Conservation (phyloP, 2,888 invertebrate species). For the Chrysodeixis includens region DNA sequence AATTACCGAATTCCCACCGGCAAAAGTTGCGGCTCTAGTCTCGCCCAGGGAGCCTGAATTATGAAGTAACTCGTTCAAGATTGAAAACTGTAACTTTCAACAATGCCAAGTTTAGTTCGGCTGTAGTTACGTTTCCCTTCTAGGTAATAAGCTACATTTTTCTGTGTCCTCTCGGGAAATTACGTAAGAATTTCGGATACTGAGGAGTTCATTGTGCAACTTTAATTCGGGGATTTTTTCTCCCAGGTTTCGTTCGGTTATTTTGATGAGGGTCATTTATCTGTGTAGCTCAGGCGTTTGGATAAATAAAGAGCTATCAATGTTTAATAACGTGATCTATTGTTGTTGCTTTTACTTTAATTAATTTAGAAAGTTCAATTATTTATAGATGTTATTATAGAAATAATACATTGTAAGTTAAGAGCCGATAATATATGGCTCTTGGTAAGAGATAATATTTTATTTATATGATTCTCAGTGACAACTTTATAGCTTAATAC, state of each 20-base stretch:
- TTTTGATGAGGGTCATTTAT: constrained; percentile 46
- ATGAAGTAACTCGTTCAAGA: constrained; percentile 79
- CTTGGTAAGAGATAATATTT: not conserved
- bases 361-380: not conserved
- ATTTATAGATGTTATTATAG: not conserved
- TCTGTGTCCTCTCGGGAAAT: constrained; percentile 72
- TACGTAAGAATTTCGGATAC: constrained; percentile 62
- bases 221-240: constrained; percentile 49
- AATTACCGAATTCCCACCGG: constrained; percentile 71
- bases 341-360: not conserved
- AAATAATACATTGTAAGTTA: no score
- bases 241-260: constrained; percentile 44
- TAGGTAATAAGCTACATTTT: constrained; percentile 73
- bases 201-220: constrained; percentile 46
- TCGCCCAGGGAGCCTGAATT: constrained; percentile 74
- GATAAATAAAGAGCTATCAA: constrained; percentile 35
- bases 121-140: constrained; percentile 59
- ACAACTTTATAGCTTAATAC: constrained; percentile 17
- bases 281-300: constrained; percentile 40
- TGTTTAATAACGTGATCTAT: constrained; percentile 10
- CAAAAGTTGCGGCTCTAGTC: constrained; percentile 67
- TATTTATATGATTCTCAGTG: constrained; percentile 22
- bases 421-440: not conserved
- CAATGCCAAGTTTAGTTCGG: constrained; percentile 67
- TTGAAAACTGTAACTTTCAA: constrained; percentile 78